Evolutionary conservation across 35 echinoderm and acorn worm species (phyloP), one percentile per base, ranked within the genome.

Genomic region (Stichopus chloronotus): DNA sequence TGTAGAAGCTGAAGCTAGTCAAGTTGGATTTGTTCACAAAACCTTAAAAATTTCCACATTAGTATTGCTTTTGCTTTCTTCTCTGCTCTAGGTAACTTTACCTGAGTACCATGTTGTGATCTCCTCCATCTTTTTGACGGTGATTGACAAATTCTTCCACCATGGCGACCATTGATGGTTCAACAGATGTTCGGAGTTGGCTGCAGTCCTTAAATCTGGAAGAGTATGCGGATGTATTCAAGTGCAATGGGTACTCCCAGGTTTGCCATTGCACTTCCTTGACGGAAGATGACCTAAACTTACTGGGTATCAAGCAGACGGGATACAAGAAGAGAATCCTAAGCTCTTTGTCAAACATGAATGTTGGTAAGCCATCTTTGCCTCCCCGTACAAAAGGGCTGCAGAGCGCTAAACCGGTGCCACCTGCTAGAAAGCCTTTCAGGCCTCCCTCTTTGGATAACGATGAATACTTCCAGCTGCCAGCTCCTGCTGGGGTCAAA

Each of bases 281-380:
- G 8, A 89, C 87, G 25, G 87, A 89, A 22, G 52, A 63, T 72
- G 87, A 89, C 25, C 14, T 89, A 71, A 58, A 69, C 59, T 59
- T 43, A 54, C 60, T 89, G 25, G 87, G 87, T 17, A 89, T 89
- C 20, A 25, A 8, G 8, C 87, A 89, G 61, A 89, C 87, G 9
- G 87, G 87, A 12, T 89, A 89, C 60, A 89, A 89, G 87, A 89
- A 89, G 61, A 65, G 87, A 89, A 89, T 89, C 58, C 59, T 89
- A 8, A 63, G 71, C 20, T 89, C 59, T 12, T 60, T 89, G 71
- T 25, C 87, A 69, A 72, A 25, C 16, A 88, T 58, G 55, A 88
- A 63, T 25, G 55, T 25, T 25, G 60, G 9, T 6, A 89, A 89
- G 61, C 87, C 87, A 43, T 30, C 60, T 8, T 53, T 89, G 23